Evolutionary conservation across 2,113 vertebrate genomes (phyloP), one percentile per base, ranked within the genome.

Genomic region (Epinephelus moara): DNA sequence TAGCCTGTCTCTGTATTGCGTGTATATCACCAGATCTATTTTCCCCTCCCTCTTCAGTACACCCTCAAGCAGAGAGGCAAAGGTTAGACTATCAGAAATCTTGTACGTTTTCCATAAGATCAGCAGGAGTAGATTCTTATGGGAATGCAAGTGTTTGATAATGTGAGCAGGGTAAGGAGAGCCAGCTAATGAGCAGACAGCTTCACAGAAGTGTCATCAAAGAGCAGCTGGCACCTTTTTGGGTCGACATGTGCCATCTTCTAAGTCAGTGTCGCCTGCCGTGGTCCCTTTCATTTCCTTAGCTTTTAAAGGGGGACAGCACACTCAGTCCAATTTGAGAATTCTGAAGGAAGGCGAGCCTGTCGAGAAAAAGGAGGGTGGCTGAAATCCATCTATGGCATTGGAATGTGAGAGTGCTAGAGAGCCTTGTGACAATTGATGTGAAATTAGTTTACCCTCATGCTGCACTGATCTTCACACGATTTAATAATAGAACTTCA

Each of bases 181-280:
- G 90, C 75, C 80, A 81, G 84, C 91, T 94, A 94, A 95, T 94
- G 91, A 95, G 93, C 88, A 87, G 85, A 78, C 86, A 90, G 88
- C 82, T 93, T 94, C 89, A 90, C 85, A 89, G 89, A 91, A 93
- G 91, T 84, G 90, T 53, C 92, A 89, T 93, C 92, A 92, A 89
- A 91, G 92, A 91, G 86, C 88, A 89, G 90, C 89, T 87, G 88
- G 89, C 86, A 91, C 90, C 86, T 93, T 90, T 91, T 82, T 92
- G 89, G 88, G 91, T 91, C 85, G 78, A 91, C 90, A 92, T 92
- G 90, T 91, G 89, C 85, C 87, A 83, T 94, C 87, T 80, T 90
- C 87, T 88, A 75, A 88, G 87, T 81, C 85, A 60, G 52, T 80
- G 85, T 88, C 74, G 70, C 82, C 88, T 80, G 77, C 72, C 72